phyloP scores from a whole-genome alignment of 2,888 invertebrate species.

The Papilio elwesi region DNA sequence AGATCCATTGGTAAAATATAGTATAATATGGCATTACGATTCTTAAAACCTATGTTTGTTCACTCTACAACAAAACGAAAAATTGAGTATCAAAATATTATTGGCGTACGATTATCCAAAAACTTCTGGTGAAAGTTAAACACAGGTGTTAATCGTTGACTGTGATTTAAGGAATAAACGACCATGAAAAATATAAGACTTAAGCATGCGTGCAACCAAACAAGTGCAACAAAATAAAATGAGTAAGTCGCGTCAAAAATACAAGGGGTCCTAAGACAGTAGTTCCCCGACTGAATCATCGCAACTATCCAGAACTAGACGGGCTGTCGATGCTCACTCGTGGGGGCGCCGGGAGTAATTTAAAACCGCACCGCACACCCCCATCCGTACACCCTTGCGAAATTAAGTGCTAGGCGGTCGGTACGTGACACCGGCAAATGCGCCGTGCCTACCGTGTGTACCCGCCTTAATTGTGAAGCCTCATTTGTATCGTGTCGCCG shows the following conservation, averaged over 20 bases:
- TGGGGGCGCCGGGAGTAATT: conserved; percentile 69
- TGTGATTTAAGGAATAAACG: too few species aligned
- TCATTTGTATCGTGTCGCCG: conserved; percentile 66
- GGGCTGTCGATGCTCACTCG: conserved; percentile 60
- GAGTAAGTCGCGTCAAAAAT: conserved; percentile 15
- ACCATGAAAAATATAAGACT: too few species aligned
- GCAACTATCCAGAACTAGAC: conserved; percentile 52
- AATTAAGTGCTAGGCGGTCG: conserved; percentile 80
- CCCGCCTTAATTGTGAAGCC: conserved; percentile 77
- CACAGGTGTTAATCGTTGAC: too few species aligned
- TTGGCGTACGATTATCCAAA: too few species aligned
- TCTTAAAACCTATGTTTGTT: too few species aligned
- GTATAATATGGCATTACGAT: too few species aligned
- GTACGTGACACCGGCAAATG: conserved; percentile 82
- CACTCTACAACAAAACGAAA: too few species aligned
- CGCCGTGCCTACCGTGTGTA: conserved; percentile 72
- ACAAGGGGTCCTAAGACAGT: conserved; percentile 35
- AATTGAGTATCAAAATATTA: too few species aligned
- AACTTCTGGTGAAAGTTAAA: too few species aligned
- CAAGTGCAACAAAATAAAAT: too few species aligned
- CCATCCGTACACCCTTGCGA: conserved; percentile 60
- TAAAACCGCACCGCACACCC: conserved; percentile 72
- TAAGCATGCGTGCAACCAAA: not conserved
- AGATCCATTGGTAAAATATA: too few species aligned
- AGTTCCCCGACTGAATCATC: conserved; percentile 47